phyloP scores from a whole-genome alignment of 2,113 vertebrate genomes.

The Cryptotis parvus region DNA sequence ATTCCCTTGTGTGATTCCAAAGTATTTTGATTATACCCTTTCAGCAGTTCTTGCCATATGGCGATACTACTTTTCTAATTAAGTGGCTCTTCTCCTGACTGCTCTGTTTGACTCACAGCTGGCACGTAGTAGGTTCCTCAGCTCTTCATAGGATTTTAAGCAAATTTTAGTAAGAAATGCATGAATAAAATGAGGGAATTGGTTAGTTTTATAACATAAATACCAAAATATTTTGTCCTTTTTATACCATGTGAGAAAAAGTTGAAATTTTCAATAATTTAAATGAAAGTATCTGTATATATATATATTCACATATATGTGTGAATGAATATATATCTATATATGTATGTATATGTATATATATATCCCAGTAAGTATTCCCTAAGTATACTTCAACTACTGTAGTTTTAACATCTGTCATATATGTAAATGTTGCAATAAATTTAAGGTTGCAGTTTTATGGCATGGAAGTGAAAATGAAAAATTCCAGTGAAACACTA shows the following conservation, averaged over 20 bases:
- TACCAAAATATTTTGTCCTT: not conserved
- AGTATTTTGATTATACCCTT: slow-evolving; percentile 44
- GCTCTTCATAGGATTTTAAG: slow-evolving; percentile 19
- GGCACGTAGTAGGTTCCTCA: slow-evolving; percentile 35
- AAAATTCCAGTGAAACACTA: slow-evolving; percentile 75
- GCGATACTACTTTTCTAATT: not conserved
- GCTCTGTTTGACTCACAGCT: not conserved
- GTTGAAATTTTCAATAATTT: slow-evolving; percentile 53
- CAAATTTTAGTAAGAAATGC: slow-evolving; percentile 19
- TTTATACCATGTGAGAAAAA: slow-evolving; percentile 13
- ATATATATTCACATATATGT: not conserved
- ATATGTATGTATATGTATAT: not conserved
- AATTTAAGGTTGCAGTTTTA: slow-evolving; percentile 81
- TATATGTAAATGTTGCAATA: slow-evolving; percentile 81
- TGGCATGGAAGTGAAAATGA: slow-evolving; percentile 71
- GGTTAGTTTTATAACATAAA: slow-evolving; percentile 13
- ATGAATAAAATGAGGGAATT: not conserved
- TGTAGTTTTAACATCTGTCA: slow-evolving; percentile 73
- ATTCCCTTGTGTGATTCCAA: not conserved
- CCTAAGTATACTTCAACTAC: slow-evolving; percentile 69
- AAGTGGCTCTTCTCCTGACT: not conserved
- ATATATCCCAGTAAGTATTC: slow-evolving; percentile 67
- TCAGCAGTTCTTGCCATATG: slow-evolving; percentile 49
- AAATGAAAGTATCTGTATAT: not conserved
- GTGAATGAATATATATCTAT: slow-evolving; percentile 44